A percentile compares a stretch with the other conserved stretches of the same genome.
Conservation (phyloP, 2,797 vertebrate genomes). For the Ispidina lecontei region DNA sequence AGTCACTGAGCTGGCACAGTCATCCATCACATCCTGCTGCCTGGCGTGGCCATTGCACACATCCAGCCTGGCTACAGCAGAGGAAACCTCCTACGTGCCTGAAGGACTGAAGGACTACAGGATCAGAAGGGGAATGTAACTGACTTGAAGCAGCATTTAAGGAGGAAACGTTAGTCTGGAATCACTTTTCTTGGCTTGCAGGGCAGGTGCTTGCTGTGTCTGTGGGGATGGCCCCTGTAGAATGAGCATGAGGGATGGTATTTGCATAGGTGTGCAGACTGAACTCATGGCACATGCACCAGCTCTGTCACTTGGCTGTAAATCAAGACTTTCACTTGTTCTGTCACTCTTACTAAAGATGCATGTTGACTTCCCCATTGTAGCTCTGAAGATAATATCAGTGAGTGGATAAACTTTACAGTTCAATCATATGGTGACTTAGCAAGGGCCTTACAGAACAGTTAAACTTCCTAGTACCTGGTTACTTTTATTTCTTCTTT, state of each 20-base stretch:
- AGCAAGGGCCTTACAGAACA: neutral
- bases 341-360: neutral
- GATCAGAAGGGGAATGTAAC: neutral
- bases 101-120: neutral
- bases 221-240: neutral
- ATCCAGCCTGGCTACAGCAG: neutral
- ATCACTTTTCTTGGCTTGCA: neutral
- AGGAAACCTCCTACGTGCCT: neutral
- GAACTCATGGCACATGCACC: too few relatives aligned
- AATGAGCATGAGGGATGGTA: neutral
- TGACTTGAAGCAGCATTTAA: neutral
- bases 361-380: neutral
- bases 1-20: neutral
- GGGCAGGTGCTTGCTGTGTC: neutral
- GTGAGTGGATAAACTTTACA: neutral
- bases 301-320: neutral
- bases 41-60: neutral
- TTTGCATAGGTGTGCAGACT: neutral
- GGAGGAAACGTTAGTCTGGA: neutral
- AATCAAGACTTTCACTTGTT: neutral
- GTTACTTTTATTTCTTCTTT: neutral
- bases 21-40: neutral
- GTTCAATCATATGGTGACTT: neutral
- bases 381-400: neutral
- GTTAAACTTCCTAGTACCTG: neutral